These are phyloP conservation scores for Drosophila tanythrix DNA, from an alignment of 2,888 invertebrate species.

Conservation along the genomic window DNA sequence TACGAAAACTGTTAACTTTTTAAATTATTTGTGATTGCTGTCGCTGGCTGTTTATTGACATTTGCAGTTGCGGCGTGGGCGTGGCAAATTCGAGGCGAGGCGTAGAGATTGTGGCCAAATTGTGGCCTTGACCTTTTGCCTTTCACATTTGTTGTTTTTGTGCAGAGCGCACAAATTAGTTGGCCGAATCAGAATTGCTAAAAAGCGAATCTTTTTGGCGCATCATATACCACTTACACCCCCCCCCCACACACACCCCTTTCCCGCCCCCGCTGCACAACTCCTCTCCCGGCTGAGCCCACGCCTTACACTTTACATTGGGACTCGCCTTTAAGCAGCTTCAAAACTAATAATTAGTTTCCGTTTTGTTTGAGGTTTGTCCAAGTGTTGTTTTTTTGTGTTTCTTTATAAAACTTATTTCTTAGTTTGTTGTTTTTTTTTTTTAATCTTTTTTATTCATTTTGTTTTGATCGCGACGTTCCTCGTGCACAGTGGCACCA, in stretches of 20 bases:
- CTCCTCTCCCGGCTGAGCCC: neutral
- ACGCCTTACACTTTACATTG: conserved; percentile 10
- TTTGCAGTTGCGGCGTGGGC: conserved; percentile 10
- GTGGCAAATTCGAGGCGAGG: conserved; percentile 11
- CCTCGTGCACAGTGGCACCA: conserved; percentile 44
- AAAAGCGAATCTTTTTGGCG: conserved; percentile 30
- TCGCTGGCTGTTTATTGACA: neutral
- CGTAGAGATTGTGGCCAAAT: neutral
- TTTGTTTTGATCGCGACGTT: conserved; percentile 69
- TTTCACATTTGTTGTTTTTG: conserved; percentile 5
- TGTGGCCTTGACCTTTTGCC: conserved; percentile 55
- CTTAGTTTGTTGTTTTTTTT: neutral
- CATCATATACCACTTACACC: neutral
- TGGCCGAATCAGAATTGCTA: conserved; percentile 50
- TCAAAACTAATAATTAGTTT: conserved; percentile 34
- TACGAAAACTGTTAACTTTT: conserved; percentile 3
- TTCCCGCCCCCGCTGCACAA: neutral
- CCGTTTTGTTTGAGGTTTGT: conserved; percentile 28
- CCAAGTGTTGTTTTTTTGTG: conserved; percentile 19
- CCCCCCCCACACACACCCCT: neutral
- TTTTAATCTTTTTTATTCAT: conserved; percentile 38
- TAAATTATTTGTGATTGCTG: neutral
- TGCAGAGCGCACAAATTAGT: neutral
- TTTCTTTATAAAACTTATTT: conserved; percentile 51
- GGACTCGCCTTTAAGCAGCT: conserved; percentile 7